Conservation (phyloP, 2,888 invertebrate species). For the Meiosimyza decipiens region DNA sequence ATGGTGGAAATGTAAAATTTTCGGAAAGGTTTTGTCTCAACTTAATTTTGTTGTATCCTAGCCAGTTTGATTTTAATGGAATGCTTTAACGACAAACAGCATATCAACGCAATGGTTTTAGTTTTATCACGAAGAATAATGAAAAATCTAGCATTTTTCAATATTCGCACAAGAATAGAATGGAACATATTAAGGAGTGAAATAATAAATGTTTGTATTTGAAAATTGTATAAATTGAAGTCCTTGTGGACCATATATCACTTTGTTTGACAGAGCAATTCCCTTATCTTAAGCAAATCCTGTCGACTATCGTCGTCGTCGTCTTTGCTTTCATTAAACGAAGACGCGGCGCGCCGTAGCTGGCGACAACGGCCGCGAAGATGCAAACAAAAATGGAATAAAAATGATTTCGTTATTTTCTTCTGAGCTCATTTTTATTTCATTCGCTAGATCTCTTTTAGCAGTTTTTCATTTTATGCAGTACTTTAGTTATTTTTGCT, state of each 20-base stretch:
- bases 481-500: conserved; percentile 14
- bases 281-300: conserved; percentile 70
- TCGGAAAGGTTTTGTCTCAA: too few species aligned
- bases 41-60: too few species aligned
- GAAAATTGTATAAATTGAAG: conserved; percentile 68
- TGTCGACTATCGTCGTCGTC: conserved; percentile 60
- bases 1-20: too few species aligned
- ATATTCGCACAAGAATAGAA: too few species aligned
- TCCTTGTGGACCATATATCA: conserved; percentile 75
- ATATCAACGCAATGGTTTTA: too few species aligned
- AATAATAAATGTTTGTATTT: conserved; percentile 44
- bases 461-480: not conserved
- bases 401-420: conserved; percentile 39
- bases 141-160: too few species aligned
- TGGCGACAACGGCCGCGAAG: conserved; percentile 23
- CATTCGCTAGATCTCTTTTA: conserved; percentile 8
- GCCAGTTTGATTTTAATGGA: too few species aligned
- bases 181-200: too few species aligned
- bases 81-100: too few species aligned
- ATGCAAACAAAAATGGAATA: conserved; percentile 15
- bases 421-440: conserved; percentile 43
- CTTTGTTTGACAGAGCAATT: conserved; percentile 76
- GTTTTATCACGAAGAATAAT: too few species aligned
- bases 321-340: conserved; percentile 29
- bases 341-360: conserved; percentile 17